Conservation (phyloP, 2,113 vertebrate species). For the Procapra przewalskii region DNA sequence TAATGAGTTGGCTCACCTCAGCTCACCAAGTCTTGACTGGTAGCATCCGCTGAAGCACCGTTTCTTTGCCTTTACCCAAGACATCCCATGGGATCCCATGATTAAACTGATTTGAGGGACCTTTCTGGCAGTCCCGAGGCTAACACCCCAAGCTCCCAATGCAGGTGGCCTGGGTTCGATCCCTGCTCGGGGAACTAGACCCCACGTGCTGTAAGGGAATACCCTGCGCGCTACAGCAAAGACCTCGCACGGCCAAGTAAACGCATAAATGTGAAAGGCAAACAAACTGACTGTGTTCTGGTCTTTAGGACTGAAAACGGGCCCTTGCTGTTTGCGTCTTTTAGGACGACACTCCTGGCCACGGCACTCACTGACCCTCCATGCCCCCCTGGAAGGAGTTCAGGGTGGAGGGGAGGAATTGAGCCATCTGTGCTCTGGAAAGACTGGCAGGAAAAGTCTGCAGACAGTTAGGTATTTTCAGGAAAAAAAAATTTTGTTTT, state of each 20-base stretch:
- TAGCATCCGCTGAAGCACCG: accelerated
- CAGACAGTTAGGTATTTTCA: not conserved
- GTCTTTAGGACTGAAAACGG: not conserved
- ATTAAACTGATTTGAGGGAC: not conserved
- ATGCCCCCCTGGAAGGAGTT: not conserved
- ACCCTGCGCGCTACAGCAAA: not conserved
- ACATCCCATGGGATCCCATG: accelerated
- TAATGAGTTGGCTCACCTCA: not conserved
- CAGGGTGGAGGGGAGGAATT: not conserved
- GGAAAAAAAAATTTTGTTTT: not conserved
- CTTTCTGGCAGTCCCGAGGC: not conserved
- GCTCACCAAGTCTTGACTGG: not conserved
- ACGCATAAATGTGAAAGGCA: not conserved
- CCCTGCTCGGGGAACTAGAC: not conserved
- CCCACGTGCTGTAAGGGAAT: not conserved
- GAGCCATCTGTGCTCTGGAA: not conserved
- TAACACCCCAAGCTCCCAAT: not conserved
- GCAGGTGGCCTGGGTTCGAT: not conserved
- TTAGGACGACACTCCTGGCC: not conserved
- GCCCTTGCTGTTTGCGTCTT: not conserved
- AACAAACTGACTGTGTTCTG: not conserved
- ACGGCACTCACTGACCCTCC: not conserved
- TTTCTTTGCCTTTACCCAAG: no score
- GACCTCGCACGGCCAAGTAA: accelerated
- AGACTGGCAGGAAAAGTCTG: not conserved